Base-by-base conservation (phyloP, 2,797 vertebrate genomes). In the Meriones psammophilus region DNA sequence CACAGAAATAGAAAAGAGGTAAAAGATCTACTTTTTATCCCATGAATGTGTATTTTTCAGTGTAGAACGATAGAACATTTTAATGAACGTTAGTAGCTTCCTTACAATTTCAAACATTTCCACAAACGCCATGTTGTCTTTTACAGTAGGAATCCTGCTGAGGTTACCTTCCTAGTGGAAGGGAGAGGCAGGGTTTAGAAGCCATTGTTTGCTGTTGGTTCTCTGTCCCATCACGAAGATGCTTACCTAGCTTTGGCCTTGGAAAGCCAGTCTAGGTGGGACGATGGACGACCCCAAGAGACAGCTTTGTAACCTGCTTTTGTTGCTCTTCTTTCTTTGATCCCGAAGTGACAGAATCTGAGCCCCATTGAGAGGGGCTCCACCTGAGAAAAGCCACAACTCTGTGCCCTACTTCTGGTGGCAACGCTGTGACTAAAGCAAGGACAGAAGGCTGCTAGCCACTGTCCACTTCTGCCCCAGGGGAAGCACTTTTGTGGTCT, bases 31-130 rank as follows among this genome's bases (percentile, higher is more conserved):
- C 73, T 36, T 28, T 90, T 73, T 1, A 62, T 56, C 17, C 81
- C 60, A 26, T 22, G 42, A 69, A 17, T 3, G 14, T n/a, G n/a
- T 91, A 50, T 92, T 92, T 97, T 94, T 94, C 71, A 76, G 58
- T 54, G 73, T 60, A 84, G 39, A 46, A 90, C 24, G 18, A 77
- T 33, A 92, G 56, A 80, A 85, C 15, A 76, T 33, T 94, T 80
- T 68, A 30, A 85, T 64, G 66, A 80, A 87, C 76, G 68, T 92
- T 69, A 60, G 22, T 88, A 54, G 7, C 39, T 80, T 77, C 6
- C 20, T 80, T 96, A 74, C 89, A 56, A 86, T 62, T 85, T 88
- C 90, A 73, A 92, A 78, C 84, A 85, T 80, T 92, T 76, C 69
- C 8, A 71, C 26, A 62, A 39, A 64, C 7, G n/a, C 12, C 18